Base-by-base conservation (phyloP, 2,797 vertebrate species). In the Sciaenops ocellatus region DNA sequence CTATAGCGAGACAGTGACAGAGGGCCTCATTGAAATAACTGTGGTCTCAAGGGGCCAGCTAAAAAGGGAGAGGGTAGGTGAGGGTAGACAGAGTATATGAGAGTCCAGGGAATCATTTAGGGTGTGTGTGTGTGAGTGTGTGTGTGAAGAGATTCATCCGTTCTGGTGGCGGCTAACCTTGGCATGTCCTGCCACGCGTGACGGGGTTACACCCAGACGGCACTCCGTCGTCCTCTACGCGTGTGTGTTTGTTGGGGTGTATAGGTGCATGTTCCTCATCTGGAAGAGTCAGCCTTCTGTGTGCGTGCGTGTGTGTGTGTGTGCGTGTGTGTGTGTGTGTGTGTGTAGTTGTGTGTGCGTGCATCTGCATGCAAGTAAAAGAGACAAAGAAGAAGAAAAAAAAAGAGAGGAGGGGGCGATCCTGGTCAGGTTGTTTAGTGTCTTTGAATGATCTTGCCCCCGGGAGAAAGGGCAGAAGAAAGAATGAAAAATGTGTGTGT, bases 141-240 rank as follows among this genome's bases (percentile, higher is more conserved):
- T n/a, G 78, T 62, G 69, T 30, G 81, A 52, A 71, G 82, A 76
- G 81, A 90, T 92, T 90, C 90, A 93, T 92, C 95, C 95, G 95
- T 97, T 96, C 94, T 97, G 96, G 96, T 98, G 97, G 97, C 96
- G 96, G 96, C 97, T 99, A 98, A 99, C 98, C 98, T 99, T 99
- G 97, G 97, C 97, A 96, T 96, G 97, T 98, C 97, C 97, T 97
- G 97, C 97, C 97, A 97, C 96, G 97, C 96, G 95, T 98, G 98
- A 98, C 97, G 96, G 97, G 96, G 97, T 98, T 96, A 96, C 96
- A 98, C 97, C 96, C 96, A 97, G 96, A 96, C 97, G 95, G 96
- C 96, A 95, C 91, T 88, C 79, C 54, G 95, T 95, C 95, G 97
- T 97, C 90, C 90, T 89, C 85, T 89, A 64, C 60, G 13, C 63